phyloP scores from a whole-genome alignment of 2,888 invertebrate species.

The Rotaria socialis region DNA sequence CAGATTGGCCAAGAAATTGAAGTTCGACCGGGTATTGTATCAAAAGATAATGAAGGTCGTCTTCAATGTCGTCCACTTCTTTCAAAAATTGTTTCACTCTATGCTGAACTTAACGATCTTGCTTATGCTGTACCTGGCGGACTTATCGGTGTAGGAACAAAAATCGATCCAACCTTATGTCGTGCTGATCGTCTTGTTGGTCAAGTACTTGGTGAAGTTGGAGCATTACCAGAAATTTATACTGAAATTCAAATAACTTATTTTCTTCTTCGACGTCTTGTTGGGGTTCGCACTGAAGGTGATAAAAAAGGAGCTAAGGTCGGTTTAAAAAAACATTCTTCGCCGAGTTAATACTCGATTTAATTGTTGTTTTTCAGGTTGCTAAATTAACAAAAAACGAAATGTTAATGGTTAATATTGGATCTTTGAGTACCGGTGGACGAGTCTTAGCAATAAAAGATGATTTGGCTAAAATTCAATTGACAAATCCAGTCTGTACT shows the following conservation, averaged over 20 bases:
- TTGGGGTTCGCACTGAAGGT: constrained; percentile 95
- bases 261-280: constrained; percentile 84
- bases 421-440: constrained; percentile 94
- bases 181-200: constrained; percentile 96
- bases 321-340: constrained; percentile 40
- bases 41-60: constrained; percentile 89
- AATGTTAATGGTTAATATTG: constrained; percentile 92
- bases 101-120: constrained; percentile 91
- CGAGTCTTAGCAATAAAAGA: constrained; percentile 86
- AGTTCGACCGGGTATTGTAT: constrained; percentile 91
- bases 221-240: constrained; percentile 90
- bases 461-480: constrained; percentile 91
- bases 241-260: constrained; percentile 96
- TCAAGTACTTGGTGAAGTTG: constrained; percentile 91
- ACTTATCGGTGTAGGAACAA: constrained; percentile 96
- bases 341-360: too few relatives aligned
- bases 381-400: constrained; percentile 84
- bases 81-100: constrained; percentile 90
- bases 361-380: constrained; percentile 63
- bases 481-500: constrained; percentile 96
- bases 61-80: constrained; percentile 91
- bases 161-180: constrained; percentile 96
- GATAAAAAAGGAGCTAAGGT: constrained; percentile 97
- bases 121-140: constrained; percentile 98
- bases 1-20: constrained; percentile 95